These are phyloP conservation scores for Cottoperca gobio DNA, from an alignment of 2,797 vertebrate genomes.

Conservation along the genomic window DNA sequence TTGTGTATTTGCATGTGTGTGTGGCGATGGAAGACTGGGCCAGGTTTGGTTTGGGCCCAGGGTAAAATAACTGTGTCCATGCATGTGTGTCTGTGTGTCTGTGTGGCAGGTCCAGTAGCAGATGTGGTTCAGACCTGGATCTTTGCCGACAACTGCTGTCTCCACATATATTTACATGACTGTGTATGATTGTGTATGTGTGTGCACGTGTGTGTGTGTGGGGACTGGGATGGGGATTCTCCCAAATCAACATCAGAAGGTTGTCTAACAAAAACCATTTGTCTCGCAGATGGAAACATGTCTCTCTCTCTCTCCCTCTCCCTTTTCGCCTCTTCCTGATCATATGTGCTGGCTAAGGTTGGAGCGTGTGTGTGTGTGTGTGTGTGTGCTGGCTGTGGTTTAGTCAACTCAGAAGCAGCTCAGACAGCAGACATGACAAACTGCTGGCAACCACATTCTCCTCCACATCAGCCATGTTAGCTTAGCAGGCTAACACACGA, in stretches of 20 bases:
- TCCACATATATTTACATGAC: constrained; percentile 80
- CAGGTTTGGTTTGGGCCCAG: constrained; percentile 72
- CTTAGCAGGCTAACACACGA: constrained; percentile 71
- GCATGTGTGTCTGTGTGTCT: constrained; percentile 47
- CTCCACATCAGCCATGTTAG: constrained; percentile 84
- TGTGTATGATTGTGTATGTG: constrained; percentile 57
- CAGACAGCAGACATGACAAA: constrained; percentile 85
- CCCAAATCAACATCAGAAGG: constrained; percentile 86
- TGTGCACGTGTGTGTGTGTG: constrained; percentile 34
- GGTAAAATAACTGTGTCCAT: constrained; percentile 59
- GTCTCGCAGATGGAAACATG: constrained; percentile 84
- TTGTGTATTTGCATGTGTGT: constrained; percentile 65
- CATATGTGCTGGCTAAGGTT: constrained; percentile 77
- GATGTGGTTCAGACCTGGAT: constrained; percentile 82
- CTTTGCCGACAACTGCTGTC: constrained; percentile 75
- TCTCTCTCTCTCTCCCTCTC: constrained; percentile 59
- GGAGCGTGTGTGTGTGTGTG: constrained; percentile 32
- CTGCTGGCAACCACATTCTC: constrained; percentile 85
- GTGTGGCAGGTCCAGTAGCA: constrained; percentile 79
- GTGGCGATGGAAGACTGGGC: constrained; percentile 61
- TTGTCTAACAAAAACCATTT: constrained; percentile 86
- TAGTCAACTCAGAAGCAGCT: constrained; percentile 84
- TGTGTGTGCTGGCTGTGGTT: constrained; percentile 74
- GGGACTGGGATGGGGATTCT: constrained; percentile 76
- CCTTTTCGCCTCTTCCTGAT: constrained; percentile 72